Evolutionary conservation across 2,888 invertebrate species (phyloP).

Genomic region (Thymelicus lineola): DNA sequence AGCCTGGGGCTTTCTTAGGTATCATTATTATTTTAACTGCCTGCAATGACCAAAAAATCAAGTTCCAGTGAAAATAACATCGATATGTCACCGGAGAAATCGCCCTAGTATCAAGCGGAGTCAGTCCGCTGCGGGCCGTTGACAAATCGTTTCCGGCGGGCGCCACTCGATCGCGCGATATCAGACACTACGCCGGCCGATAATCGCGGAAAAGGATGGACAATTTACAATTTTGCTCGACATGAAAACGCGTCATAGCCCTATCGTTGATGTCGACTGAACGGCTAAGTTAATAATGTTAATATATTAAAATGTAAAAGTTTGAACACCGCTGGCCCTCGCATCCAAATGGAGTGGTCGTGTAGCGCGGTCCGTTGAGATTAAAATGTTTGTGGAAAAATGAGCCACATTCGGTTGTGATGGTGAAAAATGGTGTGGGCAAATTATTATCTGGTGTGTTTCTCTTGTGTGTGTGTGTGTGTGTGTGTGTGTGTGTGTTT

Average conservation of each 20-base stretch:
- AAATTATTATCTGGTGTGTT: not conserved
- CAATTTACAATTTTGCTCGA: conserved; percentile 35
- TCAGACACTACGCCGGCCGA: conserved; percentile 43
- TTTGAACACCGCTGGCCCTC: not conserved
- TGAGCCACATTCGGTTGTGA: not conserved
- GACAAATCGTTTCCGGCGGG: conserved; percentile 22
- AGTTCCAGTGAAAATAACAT: too few relatives aligned
- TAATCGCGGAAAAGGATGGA: conserved; percentile 38
- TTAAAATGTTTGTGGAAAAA: conserved; percentile 1
- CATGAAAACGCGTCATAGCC: not conserved
- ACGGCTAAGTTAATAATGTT: too few relatives aligned
- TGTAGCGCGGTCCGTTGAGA: not conserved
- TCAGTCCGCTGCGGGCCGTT: not conserved
- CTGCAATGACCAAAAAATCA: too few relatives aligned
- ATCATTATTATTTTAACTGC: too few relatives aligned
- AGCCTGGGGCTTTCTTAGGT: too few relatives aligned
- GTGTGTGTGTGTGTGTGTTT: not conserved
- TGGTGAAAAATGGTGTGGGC: not conserved
- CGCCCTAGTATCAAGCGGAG: conserved; percentile 43
- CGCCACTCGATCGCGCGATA: conserved; percentile 46
- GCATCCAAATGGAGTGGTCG: not conserved
- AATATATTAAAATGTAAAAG: not conserved
- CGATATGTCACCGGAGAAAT: not conserved
- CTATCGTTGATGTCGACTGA: too few relatives aligned
- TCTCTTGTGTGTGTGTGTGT: not conserved